These are phyloP conservation scores for Megathymus violae DNA, from an alignment of 1,140 invertebrate species.

Conservation along the genomic window DNA sequence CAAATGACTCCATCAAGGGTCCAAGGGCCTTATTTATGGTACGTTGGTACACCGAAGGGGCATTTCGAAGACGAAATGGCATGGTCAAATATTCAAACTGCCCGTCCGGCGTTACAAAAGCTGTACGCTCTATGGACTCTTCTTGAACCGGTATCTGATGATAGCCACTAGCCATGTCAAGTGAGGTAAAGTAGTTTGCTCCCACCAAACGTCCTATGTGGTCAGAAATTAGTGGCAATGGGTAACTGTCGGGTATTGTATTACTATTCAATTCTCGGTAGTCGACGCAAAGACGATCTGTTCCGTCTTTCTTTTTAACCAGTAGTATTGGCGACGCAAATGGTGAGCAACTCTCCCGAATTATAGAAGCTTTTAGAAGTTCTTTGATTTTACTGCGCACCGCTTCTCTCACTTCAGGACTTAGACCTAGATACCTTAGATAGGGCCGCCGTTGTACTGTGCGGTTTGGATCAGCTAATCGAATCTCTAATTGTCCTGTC, in stretches of 20 bases:
- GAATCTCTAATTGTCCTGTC: background rate
- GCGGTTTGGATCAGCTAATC: background rate
- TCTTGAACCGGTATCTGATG: conserved; percentile 11
- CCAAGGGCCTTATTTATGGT: conserved; percentile 26
- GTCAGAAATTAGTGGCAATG: conserved; percentile 39
- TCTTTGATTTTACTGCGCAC: background rate
- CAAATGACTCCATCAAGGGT: conserved; percentile 11
- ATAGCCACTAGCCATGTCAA: conserved; percentile 17
- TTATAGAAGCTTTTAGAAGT: background rate
- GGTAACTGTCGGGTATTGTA: conserved; percentile 66
- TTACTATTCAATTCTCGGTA: conserved; percentile 76
- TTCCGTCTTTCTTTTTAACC: conserved; percentile 18
- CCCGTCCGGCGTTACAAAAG: conserved; percentile 41
- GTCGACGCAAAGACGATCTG: conserved; percentile 42
- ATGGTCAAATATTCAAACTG: conserved; percentile 50
- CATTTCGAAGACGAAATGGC: conserved; percentile 32
- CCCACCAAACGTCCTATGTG: conserved; percentile 6
- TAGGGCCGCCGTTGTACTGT: background rate
- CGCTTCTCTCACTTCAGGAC: background rate
- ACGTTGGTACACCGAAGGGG: conserved; percentile 17
- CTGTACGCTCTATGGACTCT: conserved; percentile 48
- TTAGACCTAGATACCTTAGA: too few relatives aligned
- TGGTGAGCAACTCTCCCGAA: background rate
- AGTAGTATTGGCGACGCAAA: conserved; percentile 6
- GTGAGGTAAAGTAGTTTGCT: conserved; percentile 34